A percentile compares a stretch with the other conserved stretches of the same genome.
phyloP scores from a whole-genome alignment of 2,113 vertebrate genomes.

The Tragulus kanchil region DNA sequence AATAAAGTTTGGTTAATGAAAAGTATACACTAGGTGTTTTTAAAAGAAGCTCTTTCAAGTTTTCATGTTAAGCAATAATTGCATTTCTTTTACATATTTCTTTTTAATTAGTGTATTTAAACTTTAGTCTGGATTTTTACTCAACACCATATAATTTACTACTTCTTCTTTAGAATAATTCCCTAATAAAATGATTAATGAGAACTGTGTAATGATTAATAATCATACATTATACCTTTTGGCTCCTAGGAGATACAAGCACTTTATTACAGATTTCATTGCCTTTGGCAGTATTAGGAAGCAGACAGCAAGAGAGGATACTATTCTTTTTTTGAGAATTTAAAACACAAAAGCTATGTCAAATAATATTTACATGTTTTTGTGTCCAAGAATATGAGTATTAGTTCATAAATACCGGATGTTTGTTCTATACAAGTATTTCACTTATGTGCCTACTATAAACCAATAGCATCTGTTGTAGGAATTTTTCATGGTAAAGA shows the following conservation, averaged over 20 bases:
- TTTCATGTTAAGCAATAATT: slow-evolving; percentile 55
- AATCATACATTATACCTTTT: background rate
- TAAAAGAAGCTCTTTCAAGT: slow-evolving; percentile 5
- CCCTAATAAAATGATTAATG: slow-evolving; percentile 39
- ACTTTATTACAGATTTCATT: background rate
- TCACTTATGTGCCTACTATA: background rate
- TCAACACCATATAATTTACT: slow-evolving; percentile 7
- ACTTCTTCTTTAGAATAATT: background rate
- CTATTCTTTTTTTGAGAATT: slow-evolving; percentile 1
- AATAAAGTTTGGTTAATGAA: slow-evolving; percentile 31
- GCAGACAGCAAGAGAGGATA: background rate
- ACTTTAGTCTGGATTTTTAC: slow-evolving; percentile 8
- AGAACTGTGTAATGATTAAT: background rate
- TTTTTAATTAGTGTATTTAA: slow-evolving; percentile 49
- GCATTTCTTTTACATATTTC: background rate
- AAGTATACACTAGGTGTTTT: background rate
- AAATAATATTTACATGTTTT: background rate
- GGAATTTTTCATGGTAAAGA: background rate
- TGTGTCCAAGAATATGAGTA: background rate
- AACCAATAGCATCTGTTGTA: background rate
- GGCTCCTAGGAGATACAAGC: background rate
- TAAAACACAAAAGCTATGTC: background rate
- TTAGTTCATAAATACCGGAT: background rate
- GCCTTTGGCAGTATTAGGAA: background rate
- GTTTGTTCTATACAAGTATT: slow-evolving; percentile 6